Base-by-base conservation (phyloP, 2,113 vertebrate species). In the Lipophrys pholis region DNA sequence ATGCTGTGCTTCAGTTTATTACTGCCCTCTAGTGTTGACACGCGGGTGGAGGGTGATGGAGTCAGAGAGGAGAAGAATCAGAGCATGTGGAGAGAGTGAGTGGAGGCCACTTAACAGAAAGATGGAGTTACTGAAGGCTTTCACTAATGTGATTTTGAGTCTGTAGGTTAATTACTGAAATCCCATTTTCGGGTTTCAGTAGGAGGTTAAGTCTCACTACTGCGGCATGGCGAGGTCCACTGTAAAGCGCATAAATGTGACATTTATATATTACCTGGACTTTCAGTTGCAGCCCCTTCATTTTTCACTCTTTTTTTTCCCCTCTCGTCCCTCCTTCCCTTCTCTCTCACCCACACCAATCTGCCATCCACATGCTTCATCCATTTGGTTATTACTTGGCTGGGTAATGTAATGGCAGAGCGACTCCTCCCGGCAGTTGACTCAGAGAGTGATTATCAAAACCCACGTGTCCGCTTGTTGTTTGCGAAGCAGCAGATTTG, bases 1-100 rank as follows among this genome's bases (percentile, higher is more conserved):
- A 73, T 77, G 46, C 16, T 7, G 7, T 10, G 16, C 5, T 6
- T 66, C 40, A 39, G 51, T 42, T 61, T 12, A 43, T 67, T 62
- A 84, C 68, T 84, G 78, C 76, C 87, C 80, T 72, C 90, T 79
- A 42, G 73, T 89, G 90, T 78, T 12, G 41, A 73, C 5, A 38
- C 6, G 30, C 7, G 38, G 10, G n/a, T 14, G 51, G 41, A 17
- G 12, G 9, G 42, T 41, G 12, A 58, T 7, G 1, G 6, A 39
- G 15, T 39, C 46, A 42, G 3, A 3, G 8, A 7, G 12, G 35
- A 40, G 30, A 11, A 45, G 30, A 54, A 9, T 14, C 5, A 10
- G 54, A 67, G 8, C 21, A 2, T 4, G 21, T 30, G 52, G 36
- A 40, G 54, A 12, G 35, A 30, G 6, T 16, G 12, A 39, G 0